phyloP scores from a whole-genome alignment of 2,113 vertebrate genomes.

The Paraplagusia blochii region DNA sequence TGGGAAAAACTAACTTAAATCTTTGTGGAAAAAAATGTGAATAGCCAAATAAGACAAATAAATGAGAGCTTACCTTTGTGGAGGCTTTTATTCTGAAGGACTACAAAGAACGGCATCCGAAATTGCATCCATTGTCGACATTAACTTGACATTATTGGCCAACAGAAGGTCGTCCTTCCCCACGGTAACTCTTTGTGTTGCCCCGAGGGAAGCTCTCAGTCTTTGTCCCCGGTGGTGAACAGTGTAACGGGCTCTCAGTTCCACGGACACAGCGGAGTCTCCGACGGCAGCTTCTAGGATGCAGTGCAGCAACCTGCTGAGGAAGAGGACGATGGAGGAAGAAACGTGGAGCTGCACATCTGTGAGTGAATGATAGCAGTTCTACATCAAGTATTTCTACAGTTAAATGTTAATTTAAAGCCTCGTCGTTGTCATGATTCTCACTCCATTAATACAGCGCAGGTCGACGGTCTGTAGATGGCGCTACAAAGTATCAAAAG shows the following conservation, averaged over 20 bases:
- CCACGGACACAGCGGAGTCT: too few species aligned
- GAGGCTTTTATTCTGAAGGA: conserved; percentile 32
- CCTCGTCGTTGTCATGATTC: too few species aligned
- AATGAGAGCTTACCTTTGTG: too few species aligned
- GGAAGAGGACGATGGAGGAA: conserved; percentile 31
- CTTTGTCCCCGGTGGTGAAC: background rate
- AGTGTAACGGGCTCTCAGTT: conserved; percentile 11
- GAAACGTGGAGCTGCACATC: conserved; percentile 20
- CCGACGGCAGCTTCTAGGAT: conserved; percentile 44
- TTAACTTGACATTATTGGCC: background rate
- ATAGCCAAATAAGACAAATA: too few species aligned
- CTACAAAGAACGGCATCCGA: background rate
- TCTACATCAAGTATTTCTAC: too few species aligned
- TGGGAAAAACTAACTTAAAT: too few species aligned
- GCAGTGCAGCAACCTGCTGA: conserved; percentile 46
- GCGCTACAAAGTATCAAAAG: too few species aligned
- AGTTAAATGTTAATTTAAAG: too few species aligned
- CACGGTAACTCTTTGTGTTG: background rate
- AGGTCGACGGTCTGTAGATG: too few species aligned
- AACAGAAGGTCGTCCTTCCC: conserved; percentile 12
- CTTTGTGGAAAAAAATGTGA: too few species aligned
- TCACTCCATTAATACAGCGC: too few species aligned
- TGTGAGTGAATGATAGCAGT: conserved; percentile 17
- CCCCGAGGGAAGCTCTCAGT: background rate
- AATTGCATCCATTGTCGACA: background rate